Evolutionary conservation across 53 echinoderm and acorn worm species (phyloP).

Genomic region (Hippasteria phrygiana): DNA sequence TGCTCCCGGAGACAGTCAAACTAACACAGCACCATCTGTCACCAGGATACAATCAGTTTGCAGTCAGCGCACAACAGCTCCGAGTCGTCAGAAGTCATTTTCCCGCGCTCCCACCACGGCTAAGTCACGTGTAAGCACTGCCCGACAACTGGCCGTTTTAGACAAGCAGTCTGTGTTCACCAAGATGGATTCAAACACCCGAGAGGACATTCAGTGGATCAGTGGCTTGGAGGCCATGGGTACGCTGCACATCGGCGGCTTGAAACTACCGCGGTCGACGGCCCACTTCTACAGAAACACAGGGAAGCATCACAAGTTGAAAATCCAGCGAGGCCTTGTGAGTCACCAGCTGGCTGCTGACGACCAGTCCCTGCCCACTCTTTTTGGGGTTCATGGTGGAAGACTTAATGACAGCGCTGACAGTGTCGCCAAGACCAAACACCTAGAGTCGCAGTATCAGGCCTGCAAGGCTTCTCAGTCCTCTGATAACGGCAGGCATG

Average conservation of each 20-base stretch:
- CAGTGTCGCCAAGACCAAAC: conserved; percentile 29
- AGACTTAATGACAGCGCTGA: conserved; percentile 69
- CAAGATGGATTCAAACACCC: conserved; percentile 77
- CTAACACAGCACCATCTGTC: conserved; percentile 7
- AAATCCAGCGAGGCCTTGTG: conserved; percentile 88
- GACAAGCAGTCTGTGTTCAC: conserved; percentile 81
- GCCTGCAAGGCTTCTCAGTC: neutral
- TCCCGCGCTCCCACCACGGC: neutral
- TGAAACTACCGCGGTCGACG: conserved; percentile 64
- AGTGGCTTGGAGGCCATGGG: conserved; percentile 89
- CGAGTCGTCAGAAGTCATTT: conserved; percentile 21
- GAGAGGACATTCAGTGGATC: conserved; percentile 91
- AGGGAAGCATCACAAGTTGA: conserved; percentile 79
- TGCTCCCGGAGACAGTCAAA: neutral
- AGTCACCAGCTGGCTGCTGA: conserved; percentile 77
- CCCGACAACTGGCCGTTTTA: conserved; percentile 82
- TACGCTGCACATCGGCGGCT: conserved; percentile 76
- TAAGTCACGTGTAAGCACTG: conserved; percentile 51
- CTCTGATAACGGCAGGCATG: neutral
- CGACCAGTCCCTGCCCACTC: conserved; percentile 59
- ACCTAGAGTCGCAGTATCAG: conserved; percentile 45
- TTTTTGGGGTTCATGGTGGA: conserved; percentile 82
- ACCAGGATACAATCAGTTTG: neutral
- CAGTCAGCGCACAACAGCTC: conserved; percentile 22
- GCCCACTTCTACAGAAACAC: conserved; percentile 68